These are phyloP conservation scores for Bradypodion ventrale DNA, from an alignment of 2,797 vertebrate species.

Conservation along the genomic window DNA sequence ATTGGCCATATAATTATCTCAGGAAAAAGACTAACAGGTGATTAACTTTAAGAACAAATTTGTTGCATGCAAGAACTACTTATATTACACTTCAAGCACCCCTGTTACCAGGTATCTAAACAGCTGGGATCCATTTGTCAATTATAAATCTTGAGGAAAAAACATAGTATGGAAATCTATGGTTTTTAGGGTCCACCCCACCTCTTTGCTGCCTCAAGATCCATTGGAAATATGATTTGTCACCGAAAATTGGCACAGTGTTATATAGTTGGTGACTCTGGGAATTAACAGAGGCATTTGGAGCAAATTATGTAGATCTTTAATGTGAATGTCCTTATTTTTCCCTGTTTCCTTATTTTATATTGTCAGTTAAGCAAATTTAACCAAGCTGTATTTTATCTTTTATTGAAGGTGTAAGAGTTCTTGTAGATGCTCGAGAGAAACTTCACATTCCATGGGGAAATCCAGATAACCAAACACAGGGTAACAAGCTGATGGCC, in stretches of 20 bases:
- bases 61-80: background rate
- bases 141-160: background rate
- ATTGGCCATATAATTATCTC: background rate
- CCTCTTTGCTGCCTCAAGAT: too few species aligned
- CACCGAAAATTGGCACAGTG: too few species aligned
- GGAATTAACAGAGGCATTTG: too few species aligned
- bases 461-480: slow-evolving; percentile 84
- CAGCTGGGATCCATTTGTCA: background rate
- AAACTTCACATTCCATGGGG: slow-evolving; percentile 98
- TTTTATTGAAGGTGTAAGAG: slow-evolving; percentile 85
- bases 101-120: background rate
- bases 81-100: background rate
- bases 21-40: background rate
- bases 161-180: background rate
- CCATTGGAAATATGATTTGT: too few species aligned
- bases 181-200: background rate
- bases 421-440: slow-evolving; percentile 94
- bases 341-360: too few species aligned
- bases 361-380: background rate
- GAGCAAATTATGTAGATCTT: too few species aligned
- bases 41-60: background rate
- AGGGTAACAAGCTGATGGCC: slow-evolving; percentile 89
- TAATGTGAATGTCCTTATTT: too few species aligned
- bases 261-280: too few species aligned
- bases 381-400: slow-evolving; percentile 27